A percentile compares a stretch with the other conserved stretches of the same genome.
phyloP scores from a whole-genome alignment of 2,888 invertebrate genomes.

The Pantelozetes paolii region DNA sequence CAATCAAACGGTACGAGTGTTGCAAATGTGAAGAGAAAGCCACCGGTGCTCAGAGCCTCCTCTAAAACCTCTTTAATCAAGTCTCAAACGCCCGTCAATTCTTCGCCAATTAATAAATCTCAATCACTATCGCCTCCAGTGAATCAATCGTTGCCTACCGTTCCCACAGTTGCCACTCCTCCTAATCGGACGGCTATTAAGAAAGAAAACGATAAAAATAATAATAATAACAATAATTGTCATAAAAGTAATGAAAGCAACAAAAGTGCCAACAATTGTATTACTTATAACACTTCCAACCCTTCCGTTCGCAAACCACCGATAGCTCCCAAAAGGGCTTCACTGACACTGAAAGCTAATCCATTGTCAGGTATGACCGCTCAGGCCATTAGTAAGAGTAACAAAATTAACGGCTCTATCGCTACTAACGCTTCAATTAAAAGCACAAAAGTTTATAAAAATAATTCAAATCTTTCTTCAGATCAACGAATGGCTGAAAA shows the following conservation, averaged over 20 bases:
- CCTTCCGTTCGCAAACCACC: neutral
- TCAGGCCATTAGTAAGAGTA: neutral
- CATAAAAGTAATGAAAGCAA: no score
- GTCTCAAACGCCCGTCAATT: constrained; percentile 6
- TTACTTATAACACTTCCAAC: neutral
- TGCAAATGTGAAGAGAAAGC: constrained; percentile 25
- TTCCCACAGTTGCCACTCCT: neutral
- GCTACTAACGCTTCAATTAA: neutral
- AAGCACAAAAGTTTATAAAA: neutral
- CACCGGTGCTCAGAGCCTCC: constrained; percentile 8
- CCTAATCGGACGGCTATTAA: neutral
- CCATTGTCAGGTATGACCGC: constrained; percentile 26
- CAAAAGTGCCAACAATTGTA: constrained; percentile 29
- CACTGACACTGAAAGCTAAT: neutral
- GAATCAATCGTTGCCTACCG: neutral
- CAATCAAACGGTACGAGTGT: neutral
- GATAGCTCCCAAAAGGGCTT: constrained; percentile 22
- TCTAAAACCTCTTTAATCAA: neutral
- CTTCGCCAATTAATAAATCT: constrained; percentile 15
- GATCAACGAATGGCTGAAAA: constrained; percentile 2
- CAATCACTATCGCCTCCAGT: constrained; percentile 27
- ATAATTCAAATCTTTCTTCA: constrained; percentile 10
- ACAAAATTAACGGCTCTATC: neutral
- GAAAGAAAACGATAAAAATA: constrained; percentile 20
- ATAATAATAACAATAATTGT: constrained; percentile 8